Evolutionary conservation across 2,797 vertebrate species (phyloP).

Genomic region (Corythornis leucogaster): DNA sequence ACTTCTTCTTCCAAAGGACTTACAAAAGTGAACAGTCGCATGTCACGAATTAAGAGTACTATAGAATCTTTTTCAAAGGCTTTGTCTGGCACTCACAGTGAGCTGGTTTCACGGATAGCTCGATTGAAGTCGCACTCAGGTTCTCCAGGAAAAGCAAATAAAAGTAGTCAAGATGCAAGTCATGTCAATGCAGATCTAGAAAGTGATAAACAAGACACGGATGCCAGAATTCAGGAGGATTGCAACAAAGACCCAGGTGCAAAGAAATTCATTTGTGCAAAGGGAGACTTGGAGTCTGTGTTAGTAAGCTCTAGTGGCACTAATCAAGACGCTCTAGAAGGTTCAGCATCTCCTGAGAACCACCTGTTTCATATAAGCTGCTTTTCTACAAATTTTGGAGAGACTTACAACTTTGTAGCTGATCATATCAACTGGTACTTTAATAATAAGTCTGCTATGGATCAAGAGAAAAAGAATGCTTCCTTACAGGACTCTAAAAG

Average conservation of each 20-base stretch:
- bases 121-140: conserved; percentile 82
- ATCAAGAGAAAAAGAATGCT: conserved; percentile 68
- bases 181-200: conserved; percentile 59
- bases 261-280: conserved; percentile 61
- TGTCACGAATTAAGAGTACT: conserved; percentile 92
- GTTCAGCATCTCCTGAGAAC: conserved; percentile 58
- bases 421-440: conserved; percentile 94
- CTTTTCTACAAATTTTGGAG: conserved; percentile 88
- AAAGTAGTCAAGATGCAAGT: conserved; percentile 35
- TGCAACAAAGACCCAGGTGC: conserved; percentile 59
- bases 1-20: conserved; percentile 86
- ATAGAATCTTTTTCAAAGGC: conserved; percentile 92
- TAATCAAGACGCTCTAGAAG: conserved; percentile 51
- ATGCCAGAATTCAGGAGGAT: conserved; percentile 40
- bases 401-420: conserved; percentile 90
- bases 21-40: conserved; percentile 82
- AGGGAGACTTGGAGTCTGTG: background rate
- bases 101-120: conserved; percentile 88
- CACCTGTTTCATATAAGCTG: conserved; percentile 87
- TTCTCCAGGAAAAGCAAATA: conserved; percentile 70
- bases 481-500: conserved; percentile 45
- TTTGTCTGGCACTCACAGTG: conserved; percentile 88
- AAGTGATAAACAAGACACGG: conserved; percentile 36
- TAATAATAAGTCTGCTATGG: conserved; percentile 72
- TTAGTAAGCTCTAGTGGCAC: background rate